A percentile compares a stretch with the other conserved stretches of the same genome.
Conservation (phyloP, 2,113 vertebrate species). For the Irena cyanogastra region DNA sequence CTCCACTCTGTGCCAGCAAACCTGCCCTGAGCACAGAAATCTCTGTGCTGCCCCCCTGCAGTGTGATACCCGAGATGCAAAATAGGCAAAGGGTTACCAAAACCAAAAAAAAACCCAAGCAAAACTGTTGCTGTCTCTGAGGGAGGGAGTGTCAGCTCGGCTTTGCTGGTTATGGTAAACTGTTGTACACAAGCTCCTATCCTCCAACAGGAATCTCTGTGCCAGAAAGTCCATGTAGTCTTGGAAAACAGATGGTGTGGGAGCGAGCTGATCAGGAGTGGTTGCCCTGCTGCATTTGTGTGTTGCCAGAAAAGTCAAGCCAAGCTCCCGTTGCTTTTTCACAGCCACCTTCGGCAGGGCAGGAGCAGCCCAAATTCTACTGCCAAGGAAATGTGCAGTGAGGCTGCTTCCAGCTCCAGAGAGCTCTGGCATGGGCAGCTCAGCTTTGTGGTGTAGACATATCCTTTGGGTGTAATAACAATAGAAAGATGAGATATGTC, state of each 20-base stretch:
- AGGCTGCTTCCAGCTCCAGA: not conserved
- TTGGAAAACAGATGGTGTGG: slow-evolving; percentile 53
- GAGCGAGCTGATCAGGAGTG: slow-evolving; percentile 25
- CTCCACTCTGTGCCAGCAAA: not conserved
- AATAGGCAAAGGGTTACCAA: slow-evolving; percentile 3
- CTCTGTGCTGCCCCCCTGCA: not conserved
- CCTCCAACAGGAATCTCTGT: slow-evolving; percentile 24
- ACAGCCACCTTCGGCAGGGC: not conserved
- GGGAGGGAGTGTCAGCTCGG: slow-evolving; percentile 33
- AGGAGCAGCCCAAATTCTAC: not conserved
- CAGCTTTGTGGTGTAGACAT: slow-evolving; percentile 17
- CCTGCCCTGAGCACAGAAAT: not conserved
- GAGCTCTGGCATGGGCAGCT: slow-evolving; percentile 35
- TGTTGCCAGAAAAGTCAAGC: slow-evolving; percentile 40
- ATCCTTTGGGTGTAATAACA: slow-evolving; percentile 62
- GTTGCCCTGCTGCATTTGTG: slow-evolving; percentile 30
- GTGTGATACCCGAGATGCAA: not conserved
- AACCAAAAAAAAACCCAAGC: not conserved
- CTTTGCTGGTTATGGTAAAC: slow-evolving; percentile 45
- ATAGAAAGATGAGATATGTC: slow-evolving; percentile 51
- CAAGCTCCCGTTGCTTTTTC: not conserved
- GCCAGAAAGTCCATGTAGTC: slow-evolving; percentile 47
- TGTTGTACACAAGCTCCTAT: slow-evolving; percentile 48
- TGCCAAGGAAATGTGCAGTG: not conserved
- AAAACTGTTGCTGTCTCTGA: slow-evolving; percentile 7